A percentile compares a stretch with the other conserved stretches of the same genome.
Evolutionary conservation across 2,797 vertebrate species (phyloP).

Genomic region (Lithobates sylvaticus): DNA sequence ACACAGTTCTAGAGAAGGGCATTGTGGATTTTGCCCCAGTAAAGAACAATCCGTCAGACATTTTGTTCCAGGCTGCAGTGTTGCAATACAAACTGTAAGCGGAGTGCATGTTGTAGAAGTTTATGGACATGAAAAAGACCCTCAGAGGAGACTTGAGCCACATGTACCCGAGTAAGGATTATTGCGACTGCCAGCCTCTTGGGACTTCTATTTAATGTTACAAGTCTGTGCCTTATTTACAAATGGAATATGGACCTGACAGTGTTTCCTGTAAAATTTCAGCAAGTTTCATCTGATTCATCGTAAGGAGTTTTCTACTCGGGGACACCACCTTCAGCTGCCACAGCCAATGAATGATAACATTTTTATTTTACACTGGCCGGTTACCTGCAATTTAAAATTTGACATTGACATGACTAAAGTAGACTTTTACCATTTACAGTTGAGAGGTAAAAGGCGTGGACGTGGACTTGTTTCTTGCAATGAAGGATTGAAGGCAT

Average conservation of each 20-base stretch:
- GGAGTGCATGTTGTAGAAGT: conserved; percentile 64
- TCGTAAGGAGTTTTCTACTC: not conserved
- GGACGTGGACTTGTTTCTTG: not conserved
- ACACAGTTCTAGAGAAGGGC: conserved; percentile 18
- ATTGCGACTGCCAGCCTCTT: not conserved
- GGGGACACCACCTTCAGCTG: not conserved
- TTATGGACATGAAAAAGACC: conserved; percentile 61
- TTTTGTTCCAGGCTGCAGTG: rapidly evolving
- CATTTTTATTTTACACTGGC: not conserved
- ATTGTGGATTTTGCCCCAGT: not conserved
- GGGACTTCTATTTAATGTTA: conserved; percentile 65
- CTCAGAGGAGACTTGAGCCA: conserved; percentile 27
- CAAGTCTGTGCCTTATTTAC: conserved; percentile 73
- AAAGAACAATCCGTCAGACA: not conserved
- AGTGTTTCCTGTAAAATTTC: conserved; percentile 43
- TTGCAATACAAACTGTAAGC: conserved; percentile 24
- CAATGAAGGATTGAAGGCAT: not conserved
- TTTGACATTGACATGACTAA: conserved; percentile 1
- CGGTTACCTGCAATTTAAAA: not conserved
- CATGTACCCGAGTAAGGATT: conserved; percentile 67
- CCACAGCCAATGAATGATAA: conserved; percentile 16
- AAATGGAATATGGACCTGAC: conserved; percentile 22
- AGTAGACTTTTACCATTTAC: conserved; percentile 17
- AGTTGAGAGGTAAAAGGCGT: conserved; percentile 5
- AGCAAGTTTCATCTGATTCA: conserved; percentile 50